phyloP scores from a whole-genome alignment of 2,888 invertebrate genomes.

The Zelleria hepariella region DNA sequence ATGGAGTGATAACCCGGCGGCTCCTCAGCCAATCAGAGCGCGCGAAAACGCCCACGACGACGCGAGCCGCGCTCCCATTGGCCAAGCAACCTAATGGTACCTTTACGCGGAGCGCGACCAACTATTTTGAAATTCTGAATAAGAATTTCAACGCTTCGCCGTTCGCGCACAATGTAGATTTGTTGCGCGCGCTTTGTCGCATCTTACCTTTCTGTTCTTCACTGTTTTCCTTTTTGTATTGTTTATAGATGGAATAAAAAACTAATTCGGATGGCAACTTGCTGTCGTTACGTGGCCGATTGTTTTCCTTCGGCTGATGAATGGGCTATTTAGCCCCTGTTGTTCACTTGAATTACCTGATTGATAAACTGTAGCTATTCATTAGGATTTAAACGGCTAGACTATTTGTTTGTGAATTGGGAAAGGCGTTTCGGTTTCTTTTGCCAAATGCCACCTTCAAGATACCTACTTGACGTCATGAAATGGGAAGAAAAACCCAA shows the following conservation, averaged over 20 bases:
- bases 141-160: conserved; percentile 69
- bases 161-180: conserved; percentile 65
- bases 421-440: neutral
- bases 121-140: conserved; percentile 56
- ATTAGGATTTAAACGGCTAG: neutral
- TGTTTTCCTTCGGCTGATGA: conserved; percentile 32
- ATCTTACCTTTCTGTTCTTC: conserved; percentile 48
- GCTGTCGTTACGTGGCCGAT: conserved; percentile 18
- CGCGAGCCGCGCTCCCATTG: conserved; percentile 52
- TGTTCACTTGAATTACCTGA: conserved; percentile 12
- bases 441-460: neutral
- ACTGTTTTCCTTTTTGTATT: conserved; percentile 38
- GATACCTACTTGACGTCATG: neutral
- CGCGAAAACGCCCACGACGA: conserved; percentile 62
- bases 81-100: conserved; percentile 68
- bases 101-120: conserved; percentile 68
- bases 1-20: conserved; percentile 62
- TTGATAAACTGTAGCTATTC: conserved; percentile 3
- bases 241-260: conserved; percentile 12
- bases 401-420: neutral
- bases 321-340: conserved; percentile 35
- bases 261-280: conserved; percentile 1
- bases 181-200: conserved; percentile 53
- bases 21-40: conserved; percentile 46
- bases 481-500: neutral